These are phyloP conservation scores for Eupithecia centaureata DNA, from an alignment of 2,888 invertebrate genomes.

Conservation along the genomic window DNA sequence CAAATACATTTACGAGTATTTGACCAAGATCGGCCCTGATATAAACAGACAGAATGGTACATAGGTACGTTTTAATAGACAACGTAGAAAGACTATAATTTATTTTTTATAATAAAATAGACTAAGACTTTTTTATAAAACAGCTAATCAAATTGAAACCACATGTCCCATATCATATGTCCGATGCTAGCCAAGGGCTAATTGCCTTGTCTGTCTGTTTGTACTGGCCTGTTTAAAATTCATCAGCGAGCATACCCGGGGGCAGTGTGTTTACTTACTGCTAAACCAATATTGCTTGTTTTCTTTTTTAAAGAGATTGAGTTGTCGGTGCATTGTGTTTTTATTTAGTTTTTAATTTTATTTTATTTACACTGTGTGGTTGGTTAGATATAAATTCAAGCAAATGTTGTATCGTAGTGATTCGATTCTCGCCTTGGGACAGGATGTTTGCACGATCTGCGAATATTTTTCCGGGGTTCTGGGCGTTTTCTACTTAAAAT, in stretches of 20 bases:
- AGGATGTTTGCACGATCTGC: no score
- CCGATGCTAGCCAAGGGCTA: slow-evolving; percentile 68
- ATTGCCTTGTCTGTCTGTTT: slow-evolving; percentile 69
- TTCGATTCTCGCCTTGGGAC: no score
- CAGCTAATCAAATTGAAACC: slow-evolving; percentile 50
- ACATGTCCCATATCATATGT: slow-evolving; percentile 57
- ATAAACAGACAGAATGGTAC: no score
- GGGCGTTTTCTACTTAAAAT: no score
- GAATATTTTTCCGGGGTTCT: no score
- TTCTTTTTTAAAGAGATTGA: slow-evolving; percentile 66
- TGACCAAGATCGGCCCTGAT: no score
- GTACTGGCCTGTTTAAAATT: slow-evolving; percentile 65
- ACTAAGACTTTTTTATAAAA: background rate
- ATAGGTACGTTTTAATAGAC: no score
- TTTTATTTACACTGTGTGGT: slow-evolving; percentile 1
- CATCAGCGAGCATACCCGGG: slow-evolving; percentile 55
- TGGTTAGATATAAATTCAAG: background rate
- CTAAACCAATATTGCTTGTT: slow-evolving; percentile 70
- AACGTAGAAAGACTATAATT: no score
- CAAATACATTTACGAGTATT: no score
- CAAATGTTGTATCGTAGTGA: background rate
- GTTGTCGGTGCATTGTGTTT: slow-evolving; percentile 51
- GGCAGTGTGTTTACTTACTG: slow-evolving; percentile 64
- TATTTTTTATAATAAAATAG: no score
- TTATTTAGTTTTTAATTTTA: slow-evolving; percentile 47